These are phyloP conservation scores for Psittacara wagleri DNA, from an alignment of 2,113 vertebrate species.

Conservation along the genomic window DNA sequence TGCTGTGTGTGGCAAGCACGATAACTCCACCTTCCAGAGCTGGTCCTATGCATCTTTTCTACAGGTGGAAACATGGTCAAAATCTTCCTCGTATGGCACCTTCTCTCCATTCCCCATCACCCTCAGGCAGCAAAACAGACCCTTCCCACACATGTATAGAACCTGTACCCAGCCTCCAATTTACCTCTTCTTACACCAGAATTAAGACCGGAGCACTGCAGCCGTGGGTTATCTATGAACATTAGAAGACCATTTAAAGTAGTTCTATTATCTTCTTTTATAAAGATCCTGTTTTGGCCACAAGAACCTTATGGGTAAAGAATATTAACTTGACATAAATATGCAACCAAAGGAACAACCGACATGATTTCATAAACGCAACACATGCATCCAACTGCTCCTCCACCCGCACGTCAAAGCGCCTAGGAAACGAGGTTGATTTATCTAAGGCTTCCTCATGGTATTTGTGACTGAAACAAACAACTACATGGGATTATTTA, in stretches of 20 bases:
- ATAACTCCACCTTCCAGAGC: not conserved
- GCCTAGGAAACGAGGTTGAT: not conserved
- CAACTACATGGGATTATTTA: not conserved
- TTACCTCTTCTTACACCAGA: not conserved
- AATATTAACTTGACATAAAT: not conserved
- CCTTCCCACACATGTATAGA: not conserved
- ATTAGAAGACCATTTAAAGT: not conserved
- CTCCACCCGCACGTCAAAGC: not conserved
- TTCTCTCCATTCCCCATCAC: not conserved
- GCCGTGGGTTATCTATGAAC: not conserved
- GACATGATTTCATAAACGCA: not conserved
- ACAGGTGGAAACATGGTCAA: not conserved
- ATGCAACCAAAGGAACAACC: not conserved
- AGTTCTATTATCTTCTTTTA: not conserved
- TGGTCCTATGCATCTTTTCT: not conserved
- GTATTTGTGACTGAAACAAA: not conserved
- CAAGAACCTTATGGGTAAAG: not conserved
- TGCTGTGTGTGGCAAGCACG: rapidly evolving
- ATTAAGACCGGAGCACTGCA: not conserved
- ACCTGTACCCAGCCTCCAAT: not conserved
- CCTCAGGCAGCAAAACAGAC: not conserved
- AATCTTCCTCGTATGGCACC: not conserved
- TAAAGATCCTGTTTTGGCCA: not conserved
- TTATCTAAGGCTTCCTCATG: not conserved
- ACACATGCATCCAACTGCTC: rapidly evolving